Evolutionary conservation across 2,888 invertebrate genomes (phyloP), one percentile per base, ranked within the genome.

Genomic region (Tupiocoris notatus): DNA sequence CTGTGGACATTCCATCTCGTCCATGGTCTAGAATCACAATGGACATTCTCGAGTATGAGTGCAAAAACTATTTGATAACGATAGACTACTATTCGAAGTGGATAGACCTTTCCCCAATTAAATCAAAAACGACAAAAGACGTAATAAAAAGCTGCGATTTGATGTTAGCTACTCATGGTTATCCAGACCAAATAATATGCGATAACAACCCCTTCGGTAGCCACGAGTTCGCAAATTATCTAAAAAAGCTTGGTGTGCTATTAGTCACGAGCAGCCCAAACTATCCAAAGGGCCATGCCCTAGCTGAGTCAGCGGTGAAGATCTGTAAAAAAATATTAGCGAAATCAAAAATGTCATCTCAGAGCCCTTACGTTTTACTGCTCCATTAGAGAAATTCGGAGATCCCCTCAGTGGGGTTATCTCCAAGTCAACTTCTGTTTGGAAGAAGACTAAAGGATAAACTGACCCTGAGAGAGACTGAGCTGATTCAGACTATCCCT

Each of bases 41-140:
- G 66, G 79, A 78, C 67, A 24, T 79, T 23, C 63, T 78, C 56
- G 77, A 77, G 63, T 75, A 61, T 17, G 65, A 65, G 20, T 21
- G 23, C 21, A 67, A 76, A 62, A 20, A 57, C 25, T 79, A 67
- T 58, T 58, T 78, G 18, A 57, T 79, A 20, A 16, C 71, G 18
- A 64, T 75, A 12, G 78, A 78, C 20, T 77, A 78, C 54, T 78
- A 75, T 59, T 78, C 77, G 12, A 77, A 77, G 57, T 79, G 75
- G 61, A 67, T 78, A 21, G 77, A 79, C 59, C 9, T 77, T 63
- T 22, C n/a, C 16, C 2, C 23, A 24, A 16, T 66, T 16, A 22
- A 22, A 39, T 7, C 25, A 2, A 39, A 66, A 66, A n/a, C 20
- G 2, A 12, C 66, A 12, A 2, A 24, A 3, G 18, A 22, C 3